Evolutionary conservation across 2,888 invertebrate species (phyloP), one percentile per base, ranked within the genome.

Genomic region (Brenthis hecate): DNA sequence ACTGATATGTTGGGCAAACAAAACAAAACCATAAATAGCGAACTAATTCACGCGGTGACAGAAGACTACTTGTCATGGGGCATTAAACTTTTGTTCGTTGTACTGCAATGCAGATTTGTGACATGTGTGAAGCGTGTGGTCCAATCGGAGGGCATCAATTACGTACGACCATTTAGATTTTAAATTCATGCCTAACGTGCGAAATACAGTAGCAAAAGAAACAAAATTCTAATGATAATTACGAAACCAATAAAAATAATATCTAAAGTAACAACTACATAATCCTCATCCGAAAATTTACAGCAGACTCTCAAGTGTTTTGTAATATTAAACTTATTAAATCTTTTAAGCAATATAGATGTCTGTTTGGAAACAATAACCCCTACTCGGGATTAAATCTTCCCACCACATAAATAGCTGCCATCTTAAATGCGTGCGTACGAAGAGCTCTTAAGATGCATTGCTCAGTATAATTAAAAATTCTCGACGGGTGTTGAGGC

Each of bases 401-500:
- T 60, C 55, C 51, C 64, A 53, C 48, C 67, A 50, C 69, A 57
- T 47, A 70, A 72, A 70, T 64, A 65, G 69, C 66, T 68, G 53
- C 56, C 65, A 50, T 61, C 58, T 65, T 61, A 71, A 72, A 71
- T 70, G 69, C 72, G 70, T 72, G 67, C 66, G 71, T 73, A 71
- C 36, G 65, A 51, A 69, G 69, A 72, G 67, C 68, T 71, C 65
- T 67, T 71, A 75, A 74, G 74, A 73, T 71, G 72, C 71, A 70
- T 73, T 72, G 74, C 74, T 71, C 73, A 66, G 75, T 76, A 77
- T 79, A 80, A 80, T 77, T 78, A 77, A 80, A 78, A 76, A 77
- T 75, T 62, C 75, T 75, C 68, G 74, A 71, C 68, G 68, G 70
- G 71, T 64, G 72, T 69, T 69, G 66, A 71, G 73, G 65, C 70